Base-by-base conservation (phyloP, 23 tunicate species). In the Oikopleura dioica region DNA sequence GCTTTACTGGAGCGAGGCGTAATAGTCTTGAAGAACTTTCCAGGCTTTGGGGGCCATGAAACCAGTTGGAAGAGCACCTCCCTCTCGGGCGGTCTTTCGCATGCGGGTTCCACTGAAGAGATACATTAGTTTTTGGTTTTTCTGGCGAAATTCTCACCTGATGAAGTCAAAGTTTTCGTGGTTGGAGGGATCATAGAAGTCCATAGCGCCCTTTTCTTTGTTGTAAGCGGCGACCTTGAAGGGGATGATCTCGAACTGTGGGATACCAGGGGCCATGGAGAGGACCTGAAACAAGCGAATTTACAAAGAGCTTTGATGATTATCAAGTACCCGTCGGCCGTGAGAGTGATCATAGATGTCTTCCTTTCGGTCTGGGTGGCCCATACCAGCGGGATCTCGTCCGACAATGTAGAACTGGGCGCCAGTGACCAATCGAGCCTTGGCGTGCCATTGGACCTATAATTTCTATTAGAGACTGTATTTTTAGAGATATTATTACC, bases 31-130 rank as follows among this genome's bases (percentile, higher is more conserved):
- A 12, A 91, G 78, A 35, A 91, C 81, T 58, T 91, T 79, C 97
- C 97, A 91, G 9, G 97, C 97, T 76, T 83, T 86, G 23, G 97
- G 97, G 28, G 97, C 97, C 97, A 91, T 91, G 79, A 91, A 91
- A 36, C 97, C 97, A 37, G 85, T 91, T 37, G 97, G 97, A 26
- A 91, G 79, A 38, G 59, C 79, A 29, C 89, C 94, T 0, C 97
- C 97, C 76, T 82, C 94, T 44, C 97, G 77, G 36, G 97, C 97
- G 23, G 92, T 85, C 29, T 84, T 80, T 12, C 97, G 76, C 97
- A 91, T 91, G 76, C 97, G 85, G 76, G 34, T 44, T 9, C 55
- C 55, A 21, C 55, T 44, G 21, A 9, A 44, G 21, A 44, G 21
- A 44, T 44, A 44, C 9, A 44, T 44, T 44, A 44, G 21, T 21